phyloP scores from a whole-genome alignment of 30 jellyfish, hydroid and myxozoan genomes.

The Hydractinia symbiolongicarpus region DNA sequence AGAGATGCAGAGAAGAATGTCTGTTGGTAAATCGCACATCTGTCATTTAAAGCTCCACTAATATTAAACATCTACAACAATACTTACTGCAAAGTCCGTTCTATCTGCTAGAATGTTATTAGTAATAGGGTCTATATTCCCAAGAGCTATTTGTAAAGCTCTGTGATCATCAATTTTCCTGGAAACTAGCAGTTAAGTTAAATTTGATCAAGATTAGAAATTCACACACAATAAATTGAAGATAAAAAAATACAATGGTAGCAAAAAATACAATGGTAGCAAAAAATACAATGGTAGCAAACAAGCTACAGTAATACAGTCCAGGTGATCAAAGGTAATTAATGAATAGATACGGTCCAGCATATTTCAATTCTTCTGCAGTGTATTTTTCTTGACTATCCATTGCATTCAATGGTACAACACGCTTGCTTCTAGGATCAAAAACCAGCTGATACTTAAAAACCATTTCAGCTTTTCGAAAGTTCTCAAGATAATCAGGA shows the following conservation, averaged over 20 bases:
- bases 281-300: neutral
- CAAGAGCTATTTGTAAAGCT: constrained; percentile 82
- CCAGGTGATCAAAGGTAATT: neutral
- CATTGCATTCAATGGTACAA: constrained; percentile 57
- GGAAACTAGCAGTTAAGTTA: neutral
- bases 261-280: neutral
- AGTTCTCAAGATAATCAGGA: constrained; percentile 59
- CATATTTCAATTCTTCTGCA: constrained; percentile 68
- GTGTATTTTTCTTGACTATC: constrained; percentile 48
- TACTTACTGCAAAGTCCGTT: constrained; percentile 66
- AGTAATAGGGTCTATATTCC: constrained; percentile 83
- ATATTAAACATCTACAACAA: neutral
- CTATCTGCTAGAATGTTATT: constrained; percentile 48
- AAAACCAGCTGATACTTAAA: constrained; percentile 88
- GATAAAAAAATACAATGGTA: neutral
- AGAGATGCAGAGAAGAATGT: no score
- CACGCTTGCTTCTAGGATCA: constrained; percentile 47
- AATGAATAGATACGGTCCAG: constrained; percentile 97
- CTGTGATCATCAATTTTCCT: constrained; percentile 44
- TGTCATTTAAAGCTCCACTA: no score
- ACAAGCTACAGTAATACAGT: neutral
- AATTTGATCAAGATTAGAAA: neutral
- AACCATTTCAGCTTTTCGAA: constrained; percentile 95
- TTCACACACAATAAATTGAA: neutral
- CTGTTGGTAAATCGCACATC: no score